Evolutionary conservation across 1,140 invertebrate species (phyloP).

Genomic region (Drosophila aff.): DNA sequence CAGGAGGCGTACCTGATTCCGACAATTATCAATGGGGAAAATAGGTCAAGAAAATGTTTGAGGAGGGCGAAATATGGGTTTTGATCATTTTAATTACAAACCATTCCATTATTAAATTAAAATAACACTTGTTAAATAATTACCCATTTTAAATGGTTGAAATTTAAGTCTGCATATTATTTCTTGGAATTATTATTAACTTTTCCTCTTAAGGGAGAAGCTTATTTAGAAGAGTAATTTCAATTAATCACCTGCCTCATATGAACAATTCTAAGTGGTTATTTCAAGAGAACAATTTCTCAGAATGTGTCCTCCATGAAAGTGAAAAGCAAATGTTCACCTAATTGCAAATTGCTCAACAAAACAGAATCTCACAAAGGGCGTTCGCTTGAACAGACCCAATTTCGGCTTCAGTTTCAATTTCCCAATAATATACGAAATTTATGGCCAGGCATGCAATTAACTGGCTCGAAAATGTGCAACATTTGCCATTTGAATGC

Average conservation of each 20-base stretch:
- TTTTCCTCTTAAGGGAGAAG: background rate
- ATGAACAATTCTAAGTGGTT: background rate
- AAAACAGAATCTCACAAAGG: background rate
- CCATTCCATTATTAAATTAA: background rate
- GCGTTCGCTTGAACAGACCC: conserved; percentile 6
- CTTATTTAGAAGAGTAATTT: too few species aligned
- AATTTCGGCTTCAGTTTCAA: conserved; percentile 38
- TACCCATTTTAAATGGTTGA: background rate
- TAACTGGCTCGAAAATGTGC: conserved; percentile 51
- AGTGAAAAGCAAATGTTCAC: conserved; percentile 32
- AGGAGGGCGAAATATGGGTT: background rate
- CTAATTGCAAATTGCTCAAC: background rate
- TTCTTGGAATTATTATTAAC: background rate
- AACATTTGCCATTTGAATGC: conserved; percentile 56
- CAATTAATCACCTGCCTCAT: background rate
- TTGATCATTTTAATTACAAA: background rate
- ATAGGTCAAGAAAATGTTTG: background rate
- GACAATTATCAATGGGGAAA: conserved; percentile 13
- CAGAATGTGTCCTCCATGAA: background rate
- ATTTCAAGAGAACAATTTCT: background rate
- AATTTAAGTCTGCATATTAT: background rate
- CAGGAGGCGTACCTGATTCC: conserved; percentile 7
- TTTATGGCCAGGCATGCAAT: conserved; percentile 50
- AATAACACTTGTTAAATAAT: background rate
- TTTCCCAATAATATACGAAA: conserved; percentile 50